phyloP scores from a whole-genome alignment of 2,113 vertebrate genomes.

The Spizaetus ornatus region DNA sequence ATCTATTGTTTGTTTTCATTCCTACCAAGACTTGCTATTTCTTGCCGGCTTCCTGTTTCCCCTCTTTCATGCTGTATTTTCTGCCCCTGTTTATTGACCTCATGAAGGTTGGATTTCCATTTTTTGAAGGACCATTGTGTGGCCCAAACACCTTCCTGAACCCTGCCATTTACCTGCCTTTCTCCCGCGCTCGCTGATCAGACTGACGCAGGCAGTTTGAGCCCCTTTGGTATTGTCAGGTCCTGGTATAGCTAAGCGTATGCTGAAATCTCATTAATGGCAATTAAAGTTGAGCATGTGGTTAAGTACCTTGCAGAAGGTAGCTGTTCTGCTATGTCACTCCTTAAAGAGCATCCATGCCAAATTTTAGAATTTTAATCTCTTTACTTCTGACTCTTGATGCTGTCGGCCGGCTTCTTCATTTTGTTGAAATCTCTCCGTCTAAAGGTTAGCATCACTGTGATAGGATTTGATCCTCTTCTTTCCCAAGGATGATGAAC shows the following conservation, averaged over 20 bases:
- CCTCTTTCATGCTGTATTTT: constrained; percentile 9
- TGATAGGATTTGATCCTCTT: background rate
- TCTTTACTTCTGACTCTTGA: background rate
- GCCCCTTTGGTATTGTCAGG: background rate
- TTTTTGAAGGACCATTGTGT: background rate
- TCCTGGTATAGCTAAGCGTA: background rate
- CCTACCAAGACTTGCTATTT: background rate
- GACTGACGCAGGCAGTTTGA: background rate
- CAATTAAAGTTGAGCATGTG: background rate
- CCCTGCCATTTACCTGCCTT: background rate
- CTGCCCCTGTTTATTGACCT: constrained; percentile 12
- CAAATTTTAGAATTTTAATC: background rate
- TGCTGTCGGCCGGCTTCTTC: background rate
- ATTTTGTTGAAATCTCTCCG: background rate
- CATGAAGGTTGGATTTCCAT: background rate
- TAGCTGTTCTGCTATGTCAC: background rate
- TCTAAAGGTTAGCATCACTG: background rate
- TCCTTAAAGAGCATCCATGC: background rate
- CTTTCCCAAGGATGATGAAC: background rate
- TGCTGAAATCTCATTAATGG: background rate
- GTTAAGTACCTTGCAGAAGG: background rate
- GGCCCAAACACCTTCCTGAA: background rate
- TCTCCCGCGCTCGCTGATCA: accelerated
- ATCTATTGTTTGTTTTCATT: constrained; percentile 42
- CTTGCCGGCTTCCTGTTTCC: constrained; percentile 39